Conservation (phyloP, 2,113 vertebrate species). For the Ascaphus truei region DNA sequence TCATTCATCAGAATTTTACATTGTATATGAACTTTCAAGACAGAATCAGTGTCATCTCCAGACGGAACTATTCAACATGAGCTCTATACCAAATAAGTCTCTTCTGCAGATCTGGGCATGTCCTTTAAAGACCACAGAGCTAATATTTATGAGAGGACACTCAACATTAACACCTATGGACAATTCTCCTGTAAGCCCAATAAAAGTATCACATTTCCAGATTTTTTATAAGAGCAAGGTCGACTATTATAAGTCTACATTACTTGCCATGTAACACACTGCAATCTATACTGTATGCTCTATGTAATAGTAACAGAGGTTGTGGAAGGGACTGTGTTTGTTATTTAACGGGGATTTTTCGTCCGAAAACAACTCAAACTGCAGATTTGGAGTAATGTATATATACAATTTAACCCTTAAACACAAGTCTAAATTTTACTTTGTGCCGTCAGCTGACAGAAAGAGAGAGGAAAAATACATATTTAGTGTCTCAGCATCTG, state of each 20-base stretch:
- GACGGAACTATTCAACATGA: too few relatives aligned
- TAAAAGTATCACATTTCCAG: conserved; percentile 24
- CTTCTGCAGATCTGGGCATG: not conserved
- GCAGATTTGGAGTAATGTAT: not conserved
- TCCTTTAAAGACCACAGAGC: conserved; percentile 16
- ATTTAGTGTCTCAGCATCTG: conserved; percentile 29
- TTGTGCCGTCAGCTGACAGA: conserved; percentile 19
- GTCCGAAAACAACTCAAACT: too few relatives aligned
- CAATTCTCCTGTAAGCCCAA: conserved; percentile 17
- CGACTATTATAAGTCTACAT: too few relatives aligned
- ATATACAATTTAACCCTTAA: not conserved
- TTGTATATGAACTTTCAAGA: too few relatives aligned
- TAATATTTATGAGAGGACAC: conserved; percentile 17
- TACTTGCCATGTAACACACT: conserved; percentile 6
- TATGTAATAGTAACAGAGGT: not conserved
- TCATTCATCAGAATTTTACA: too few relatives aligned
- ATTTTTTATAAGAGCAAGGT: not conserved
- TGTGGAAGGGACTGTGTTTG: not conserved
- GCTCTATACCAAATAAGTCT: not conserved
- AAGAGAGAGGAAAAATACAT: not conserved
- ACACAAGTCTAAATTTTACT: conserved; percentile 16
- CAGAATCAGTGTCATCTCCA: too few relatives aligned
- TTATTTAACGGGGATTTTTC: not conserved
- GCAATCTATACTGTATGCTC: not conserved
- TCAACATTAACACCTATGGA: conserved; percentile 14